A percentile compares a stretch with the other conserved stretches of the same genome.
These are phyloP conservation scores for Pogonomyrmex barbatus DNA, from an alignment of 1,140 invertebrate genomes.

Conservation along the genomic window DNA sequence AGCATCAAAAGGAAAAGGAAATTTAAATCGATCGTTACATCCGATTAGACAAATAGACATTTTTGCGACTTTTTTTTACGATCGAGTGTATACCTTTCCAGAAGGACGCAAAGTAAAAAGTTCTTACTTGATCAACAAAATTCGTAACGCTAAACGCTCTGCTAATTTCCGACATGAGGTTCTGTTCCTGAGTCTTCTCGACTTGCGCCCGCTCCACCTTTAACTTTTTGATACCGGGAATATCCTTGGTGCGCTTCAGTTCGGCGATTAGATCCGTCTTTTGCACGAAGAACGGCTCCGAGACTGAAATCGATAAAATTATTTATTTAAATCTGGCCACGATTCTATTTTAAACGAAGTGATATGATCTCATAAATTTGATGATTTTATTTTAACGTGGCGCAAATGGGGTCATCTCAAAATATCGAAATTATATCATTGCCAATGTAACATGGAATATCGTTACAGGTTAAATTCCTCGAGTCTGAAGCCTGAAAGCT, in stretches of 20 bases:
- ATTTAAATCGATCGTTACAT: neutral
- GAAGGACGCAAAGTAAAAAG: constrained; percentile 53
- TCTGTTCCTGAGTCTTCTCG: constrained; percentile 92
- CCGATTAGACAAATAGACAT: neutral
- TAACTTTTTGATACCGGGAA: constrained; percentile 95
- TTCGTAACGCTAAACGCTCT: constrained; percentile 94
- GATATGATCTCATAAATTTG: constrained; percentile 11
- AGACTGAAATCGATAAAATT: constrained; percentile 83
- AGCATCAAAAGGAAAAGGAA: neutral
- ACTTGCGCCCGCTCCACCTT: constrained; percentile 94
- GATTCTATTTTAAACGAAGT: neutral
- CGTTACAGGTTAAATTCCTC: neutral
- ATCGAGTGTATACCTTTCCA: neutral
- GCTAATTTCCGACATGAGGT: constrained; percentile 92
- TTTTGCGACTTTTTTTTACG: neutral
- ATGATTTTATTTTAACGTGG: too few relatives aligned
- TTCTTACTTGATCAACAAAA: constrained; percentile 94
- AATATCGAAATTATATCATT: neutral
- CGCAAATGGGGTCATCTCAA: neutral
- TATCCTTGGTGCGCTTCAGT: constrained; percentile 95
- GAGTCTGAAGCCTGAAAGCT: neutral
- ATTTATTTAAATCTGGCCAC: neutral
- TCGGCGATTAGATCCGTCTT: constrained; percentile 96
- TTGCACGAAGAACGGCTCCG: constrained; percentile 90
- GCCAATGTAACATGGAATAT: neutral